Conservation (phyloP, 2,113 vertebrate genomes). For the Alethe diademata region DNA sequence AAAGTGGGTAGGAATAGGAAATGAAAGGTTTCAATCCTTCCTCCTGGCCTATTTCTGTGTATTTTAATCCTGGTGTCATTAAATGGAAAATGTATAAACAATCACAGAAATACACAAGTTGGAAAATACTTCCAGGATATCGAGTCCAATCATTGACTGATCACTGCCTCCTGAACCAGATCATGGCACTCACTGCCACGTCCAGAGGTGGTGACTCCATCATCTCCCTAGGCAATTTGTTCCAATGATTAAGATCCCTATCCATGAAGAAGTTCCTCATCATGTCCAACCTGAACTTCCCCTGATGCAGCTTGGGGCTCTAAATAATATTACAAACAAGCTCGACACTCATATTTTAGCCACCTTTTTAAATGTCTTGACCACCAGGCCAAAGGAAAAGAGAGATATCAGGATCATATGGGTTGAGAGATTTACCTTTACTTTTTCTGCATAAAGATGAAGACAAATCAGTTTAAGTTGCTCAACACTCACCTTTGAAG, state of each 20-base stretch:
- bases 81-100: background rate
- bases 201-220: background rate
- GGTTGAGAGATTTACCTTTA: background rate
- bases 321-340: background rate
- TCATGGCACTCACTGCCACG: rapidly evolving
- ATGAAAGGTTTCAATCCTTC: background rate
- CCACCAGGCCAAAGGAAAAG: background rate
- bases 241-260: background rate
- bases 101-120: background rate
- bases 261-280: background rate
- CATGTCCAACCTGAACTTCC: background rate
- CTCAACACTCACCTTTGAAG: background rate
- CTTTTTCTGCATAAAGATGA: background rate
- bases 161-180: background rate
- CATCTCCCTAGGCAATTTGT: background rate
- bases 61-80: background rate
- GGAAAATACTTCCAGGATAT: background rate
- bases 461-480: background rate
- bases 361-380: background rate
- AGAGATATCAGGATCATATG: background rate
- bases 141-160: rapidly evolving
- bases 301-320: background rate
- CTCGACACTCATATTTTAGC: background rate
- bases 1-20: background rate
- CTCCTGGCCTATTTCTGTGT: background rate